These are phyloP conservation scores for Melangyna quadrimaculata DNA, from an alignment of 2,888 invertebrate species.

Conservation along the genomic window DNA sequence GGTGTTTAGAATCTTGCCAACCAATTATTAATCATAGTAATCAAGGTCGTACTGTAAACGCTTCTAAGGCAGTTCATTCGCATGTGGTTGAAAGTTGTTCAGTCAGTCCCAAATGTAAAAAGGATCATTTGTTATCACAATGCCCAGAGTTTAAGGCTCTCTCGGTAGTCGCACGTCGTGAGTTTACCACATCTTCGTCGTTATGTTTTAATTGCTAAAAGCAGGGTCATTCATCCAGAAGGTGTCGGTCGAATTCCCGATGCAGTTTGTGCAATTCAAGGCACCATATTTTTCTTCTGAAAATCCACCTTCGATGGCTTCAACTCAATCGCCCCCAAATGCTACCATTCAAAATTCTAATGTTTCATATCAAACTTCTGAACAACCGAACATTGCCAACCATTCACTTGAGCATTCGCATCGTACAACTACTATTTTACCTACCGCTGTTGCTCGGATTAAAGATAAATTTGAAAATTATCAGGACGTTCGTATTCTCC, in stretches of 20 bases:
- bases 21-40: background rate
- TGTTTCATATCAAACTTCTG: background rate
- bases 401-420: background rate
- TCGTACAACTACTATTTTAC: background rate
- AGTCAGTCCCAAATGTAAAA: background rate
- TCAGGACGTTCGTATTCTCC: conserved; percentile 2
- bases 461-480: background rate
- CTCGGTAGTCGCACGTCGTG: background rate
- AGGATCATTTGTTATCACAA: background rate
- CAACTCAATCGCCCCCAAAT: background rate
- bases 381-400: background rate
- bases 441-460: background rate
- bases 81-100: background rate
- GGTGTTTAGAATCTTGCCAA: background rate
- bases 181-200: background rate
- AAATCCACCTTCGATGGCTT: background rate
- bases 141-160: background rate
- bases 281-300: background rate
- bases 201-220: conserved; percentile 19
- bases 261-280: background rate
- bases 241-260: background rate
- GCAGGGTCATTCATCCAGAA: background rate
- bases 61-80: background rate
- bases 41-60: background rate
- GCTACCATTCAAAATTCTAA: background rate